These are phyloP conservation scores for Babyrousa celebensis DNA, from an alignment of 2,797 vertebrate genomes.

Conservation along the genomic window DNA sequence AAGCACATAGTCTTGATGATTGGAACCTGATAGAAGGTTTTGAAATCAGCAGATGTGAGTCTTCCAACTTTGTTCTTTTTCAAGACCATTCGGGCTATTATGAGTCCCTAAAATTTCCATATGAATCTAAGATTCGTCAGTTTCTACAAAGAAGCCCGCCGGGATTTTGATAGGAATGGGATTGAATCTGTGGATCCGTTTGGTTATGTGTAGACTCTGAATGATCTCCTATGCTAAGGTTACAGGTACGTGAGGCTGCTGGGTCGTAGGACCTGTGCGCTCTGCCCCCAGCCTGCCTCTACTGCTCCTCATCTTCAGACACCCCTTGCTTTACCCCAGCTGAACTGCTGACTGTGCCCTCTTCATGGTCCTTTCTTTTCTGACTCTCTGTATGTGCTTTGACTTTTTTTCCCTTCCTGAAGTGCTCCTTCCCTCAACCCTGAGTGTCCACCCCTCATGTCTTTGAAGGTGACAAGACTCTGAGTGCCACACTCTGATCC, in stretches of 20 bases:
- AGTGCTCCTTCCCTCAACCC: not conserved
- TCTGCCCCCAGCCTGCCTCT: not conserved
- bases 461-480: not conserved
- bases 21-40: not conserved
- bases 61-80: conserved; percentile 11
- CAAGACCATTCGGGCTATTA: not conserved
- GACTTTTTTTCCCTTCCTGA: not conserved
- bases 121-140: not conserved
- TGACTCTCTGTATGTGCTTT: no score
- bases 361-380: not conserved
- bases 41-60: not conserved
- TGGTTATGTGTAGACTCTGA: not conserved
- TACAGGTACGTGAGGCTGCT: not conserved
- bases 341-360: fast-evolving
- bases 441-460: not conserved
- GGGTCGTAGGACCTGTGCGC: not conserved
- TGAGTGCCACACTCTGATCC: not conserved
- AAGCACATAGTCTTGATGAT: not conserved
- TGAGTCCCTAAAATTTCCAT: not conserved
- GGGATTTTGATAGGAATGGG: not conserved
- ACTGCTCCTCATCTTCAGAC: not conserved
- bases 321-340: not conserved
- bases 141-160: not conserved
- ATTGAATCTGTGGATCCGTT: not conserved
- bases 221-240: not conserved